Evolutionary conservation across 2,888 invertebrate genomes (phyloP), one percentile per base, ranked within the genome.

Genomic region (Phorcus lineatus): DNA sequence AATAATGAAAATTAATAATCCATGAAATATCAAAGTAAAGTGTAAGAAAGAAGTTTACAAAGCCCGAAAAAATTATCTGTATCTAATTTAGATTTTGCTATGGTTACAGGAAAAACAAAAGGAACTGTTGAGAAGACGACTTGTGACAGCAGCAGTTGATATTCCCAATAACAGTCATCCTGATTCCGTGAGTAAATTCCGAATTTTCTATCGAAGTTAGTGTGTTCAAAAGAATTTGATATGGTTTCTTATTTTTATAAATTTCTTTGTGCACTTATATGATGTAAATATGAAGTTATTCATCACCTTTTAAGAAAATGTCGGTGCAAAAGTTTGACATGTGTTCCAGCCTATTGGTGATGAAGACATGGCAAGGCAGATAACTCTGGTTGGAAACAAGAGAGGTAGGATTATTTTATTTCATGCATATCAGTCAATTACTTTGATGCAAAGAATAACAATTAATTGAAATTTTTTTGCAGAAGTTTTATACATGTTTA

Each of bases 111-210:
- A 54, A 24, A 62, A 22, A 19, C 55, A 78, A 52, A 85, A 83
- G 52, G 57, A 81, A 28, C 67, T 3, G 16, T 17, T 85, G 1
- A 76, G 79, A 86, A 88, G 94, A 24, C 89, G 94, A 80, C 93
- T 96, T 19, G 91, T 94, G 6, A 90, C 92, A 70, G 96, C 96
- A 93, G 92, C 96, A n/a, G 91, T 93, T 77, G 95, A 94, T 92
- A 94, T 97, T 84, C 97, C 97, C 0, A 97, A 97, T 92, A 93
- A 91, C 87, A 96, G 96, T 6, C 96, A 97, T 92, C 96, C 96
- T 0, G 92, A 93, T 11, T 94, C 96, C 0, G 88, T 93, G 55
- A 83, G 82, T 78, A 28, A 52, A 53, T 24, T 78, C 16, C 22
- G 19, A 53, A 77, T 75, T 31, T 19, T 36, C 70, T 77, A 17